Evolutionary conservation across 2,888 invertebrate species (phyloP), one percentile per base, ranked within the genome.

Genomic region (Portevinia maculata): DNA sequence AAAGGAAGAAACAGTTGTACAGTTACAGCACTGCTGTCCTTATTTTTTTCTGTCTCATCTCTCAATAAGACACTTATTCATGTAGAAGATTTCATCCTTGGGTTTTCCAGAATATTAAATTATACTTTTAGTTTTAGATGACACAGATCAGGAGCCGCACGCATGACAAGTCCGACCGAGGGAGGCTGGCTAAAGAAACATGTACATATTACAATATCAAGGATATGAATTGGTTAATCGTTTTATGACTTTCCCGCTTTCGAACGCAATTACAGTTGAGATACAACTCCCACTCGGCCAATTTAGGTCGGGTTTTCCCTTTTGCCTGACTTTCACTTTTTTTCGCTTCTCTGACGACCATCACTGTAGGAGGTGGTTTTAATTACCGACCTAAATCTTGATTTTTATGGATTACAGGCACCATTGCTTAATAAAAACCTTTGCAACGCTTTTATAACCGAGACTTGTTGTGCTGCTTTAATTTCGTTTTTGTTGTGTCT

Each of bases 211-310:
- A 76, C 76, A 76, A 71, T 71, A 70, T 81, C 76, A 76, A 81
- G 81, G 81, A 81, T 81, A 81, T 76, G 81, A 81, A 81, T 81
- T 81, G 59, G 65, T 60, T 76, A 81, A 81, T 76, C 76, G 76
- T 65, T 81, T 81, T 81, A 81, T 55, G 81, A 76, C 76, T 76
- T 70, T 75, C 65, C 75, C 76, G 81, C 75, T 70, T 70, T 76
- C 53, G 21, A 60, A 70, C 57, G 55, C 62, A 64, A 81, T 81
- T 70, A 75, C 64, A 46, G 48, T 62, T 81, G 57, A 53, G 70
- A 34, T 21, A 28, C 17, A n/a, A 59, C 50, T 37, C 28, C 9
- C 4, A 9, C 46, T 17, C 19, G 48, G 46, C 48, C 24, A 48
- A 41, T 30, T 34, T 24, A 11, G 30, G 46, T 52, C 50, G 28